Percentiles rank a stretch among this genome's conserved stretches.
phyloP scores from a whole-genome alignment of 2,113 vertebrate species.

The Amazona guildingii region DNA sequence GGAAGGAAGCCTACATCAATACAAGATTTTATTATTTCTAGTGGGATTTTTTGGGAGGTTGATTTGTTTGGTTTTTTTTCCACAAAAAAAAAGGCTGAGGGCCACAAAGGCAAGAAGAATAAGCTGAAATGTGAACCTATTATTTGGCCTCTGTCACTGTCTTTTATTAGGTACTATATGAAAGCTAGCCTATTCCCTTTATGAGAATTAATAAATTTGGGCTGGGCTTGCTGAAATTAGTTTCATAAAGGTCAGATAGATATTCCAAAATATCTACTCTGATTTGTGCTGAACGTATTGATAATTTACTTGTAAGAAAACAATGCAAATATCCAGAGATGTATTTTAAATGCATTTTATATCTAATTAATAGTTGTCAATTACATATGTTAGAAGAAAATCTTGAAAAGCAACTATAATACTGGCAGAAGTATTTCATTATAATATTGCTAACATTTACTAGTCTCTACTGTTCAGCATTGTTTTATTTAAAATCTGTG shows the following conservation, averaged over 20 bases:
- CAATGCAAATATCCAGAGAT: not conserved
- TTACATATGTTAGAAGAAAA: not conserved
- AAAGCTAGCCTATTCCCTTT: not conserved
- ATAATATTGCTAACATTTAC: not conserved
- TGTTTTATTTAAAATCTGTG: not conserved
- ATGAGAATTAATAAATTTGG: slow-evolving; percentile 3
- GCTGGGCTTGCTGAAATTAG: not conserved
- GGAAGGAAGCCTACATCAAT: not conserved
- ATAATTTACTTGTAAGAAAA: not conserved
- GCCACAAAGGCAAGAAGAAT: not conserved
- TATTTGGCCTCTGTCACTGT: not conserved
- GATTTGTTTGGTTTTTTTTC: not conserved
- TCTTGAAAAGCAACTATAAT: not conserved
- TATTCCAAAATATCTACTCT: not conserved
- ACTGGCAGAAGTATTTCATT: not conserved
- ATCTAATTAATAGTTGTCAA: not conserved
- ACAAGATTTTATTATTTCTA: not conserved
- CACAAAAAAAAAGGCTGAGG: not conserved
- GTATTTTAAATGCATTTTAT: not conserved
- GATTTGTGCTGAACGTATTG: not conserved
- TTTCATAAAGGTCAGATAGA: slow-evolving; percentile 15
- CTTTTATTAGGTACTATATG: not conserved
- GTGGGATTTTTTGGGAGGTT: not conserved
- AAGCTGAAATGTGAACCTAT: not conserved
- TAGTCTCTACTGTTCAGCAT: not conserved